phyloP scores from a whole-genome alignment of 2,888 invertebrate species.

The Diaphora mendica region DNA sequence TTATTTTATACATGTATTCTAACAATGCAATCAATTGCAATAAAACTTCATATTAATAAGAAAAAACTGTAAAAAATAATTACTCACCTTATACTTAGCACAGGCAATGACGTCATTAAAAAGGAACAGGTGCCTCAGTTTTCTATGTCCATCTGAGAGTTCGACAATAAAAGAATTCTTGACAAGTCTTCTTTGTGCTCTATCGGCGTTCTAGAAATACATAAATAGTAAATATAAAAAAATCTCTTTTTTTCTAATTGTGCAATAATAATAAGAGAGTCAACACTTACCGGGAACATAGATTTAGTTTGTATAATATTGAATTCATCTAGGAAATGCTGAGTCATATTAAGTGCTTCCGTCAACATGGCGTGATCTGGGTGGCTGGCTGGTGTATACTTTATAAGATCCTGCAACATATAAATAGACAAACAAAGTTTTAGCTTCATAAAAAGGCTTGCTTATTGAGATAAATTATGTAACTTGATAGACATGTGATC shows the following conservation, averaged over 20 bases:
- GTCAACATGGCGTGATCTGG: constrained; percentile 92
- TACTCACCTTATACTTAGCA: constrained; percentile 94
- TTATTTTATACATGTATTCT: too few species aligned
- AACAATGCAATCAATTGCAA: too few species aligned
- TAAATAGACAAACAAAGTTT: background rate
- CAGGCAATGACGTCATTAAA: constrained; percentile 98
- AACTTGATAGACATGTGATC: background rate
- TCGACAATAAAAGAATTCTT: constrained; percentile 98
- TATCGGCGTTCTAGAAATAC: constrained; percentile 90
- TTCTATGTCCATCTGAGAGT: constrained; percentile 94
- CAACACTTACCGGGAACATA: constrained; percentile 90
- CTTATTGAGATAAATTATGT: background rate
- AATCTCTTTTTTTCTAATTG: background rate
- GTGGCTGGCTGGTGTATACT: constrained; percentile 92
- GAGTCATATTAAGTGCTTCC: constrained; percentile 94
- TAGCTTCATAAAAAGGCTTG: background rate
- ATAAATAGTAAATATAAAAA: constrained; percentile 25
- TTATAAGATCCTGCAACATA: constrained; percentile 89
- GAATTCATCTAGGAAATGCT: constrained; percentile 96
- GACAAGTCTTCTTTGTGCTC: constrained; percentile 94
- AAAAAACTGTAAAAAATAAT: background rate
- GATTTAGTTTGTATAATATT: constrained; percentile 94
- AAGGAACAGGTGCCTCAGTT: constrained; percentile 96
- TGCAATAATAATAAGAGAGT: background rate
- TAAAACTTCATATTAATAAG: too few species aligned